Evolutionary conservation across 1,140 invertebrate genomes (phyloP).

Genomic region (Colletes gigas): DNA sequence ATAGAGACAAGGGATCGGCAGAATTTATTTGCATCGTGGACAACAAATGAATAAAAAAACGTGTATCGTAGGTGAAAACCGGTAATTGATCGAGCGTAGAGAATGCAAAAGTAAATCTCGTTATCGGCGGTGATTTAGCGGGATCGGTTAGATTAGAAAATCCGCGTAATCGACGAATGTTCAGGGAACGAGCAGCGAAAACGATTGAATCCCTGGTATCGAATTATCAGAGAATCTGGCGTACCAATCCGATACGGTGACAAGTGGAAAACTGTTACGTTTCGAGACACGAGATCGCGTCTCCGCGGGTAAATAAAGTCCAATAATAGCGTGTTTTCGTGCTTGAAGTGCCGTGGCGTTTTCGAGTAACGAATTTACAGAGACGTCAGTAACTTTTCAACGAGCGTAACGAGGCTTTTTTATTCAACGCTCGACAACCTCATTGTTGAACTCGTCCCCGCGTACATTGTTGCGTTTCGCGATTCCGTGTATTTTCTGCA

Average conservation of each 20-base stretch:
- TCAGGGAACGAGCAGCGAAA: too few relatives aligned
- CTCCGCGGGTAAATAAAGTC: neutral
- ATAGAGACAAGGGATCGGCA: too few relatives aligned
- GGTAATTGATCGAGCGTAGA: too few relatives aligned
- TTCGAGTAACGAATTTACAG: slow-evolving; percentile 9
- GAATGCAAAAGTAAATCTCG: too few relatives aligned
- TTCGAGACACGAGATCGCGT: neutral
- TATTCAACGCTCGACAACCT: slow-evolving; percentile 6
- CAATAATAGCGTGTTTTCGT: slow-evolving; percentile 15
- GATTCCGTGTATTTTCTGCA: neutral
- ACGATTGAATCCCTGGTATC: neutral
- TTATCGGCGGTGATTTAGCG: too few relatives aligned
- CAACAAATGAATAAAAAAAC: too few relatives aligned
- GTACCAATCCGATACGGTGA: neutral
- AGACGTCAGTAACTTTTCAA: slow-evolving; percentile 27
- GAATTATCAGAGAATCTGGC: slow-evolving; percentile 1
- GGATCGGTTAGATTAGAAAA: too few relatives aligned
- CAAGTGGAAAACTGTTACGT: neutral
- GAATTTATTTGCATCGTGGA: too few relatives aligned
- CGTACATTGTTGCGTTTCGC: neutral
- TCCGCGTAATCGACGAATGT: too few relatives aligned
- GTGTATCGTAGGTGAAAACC: too few relatives aligned
- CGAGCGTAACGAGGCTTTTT: neutral
- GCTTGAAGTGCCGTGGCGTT: slow-evolving; percentile 2
- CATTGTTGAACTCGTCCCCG: neutral